Evolutionary conservation across 2,888 invertebrate species (phyloP), one percentile per base, ranked within the genome.

Genomic region (Elysia crispata): DNA sequence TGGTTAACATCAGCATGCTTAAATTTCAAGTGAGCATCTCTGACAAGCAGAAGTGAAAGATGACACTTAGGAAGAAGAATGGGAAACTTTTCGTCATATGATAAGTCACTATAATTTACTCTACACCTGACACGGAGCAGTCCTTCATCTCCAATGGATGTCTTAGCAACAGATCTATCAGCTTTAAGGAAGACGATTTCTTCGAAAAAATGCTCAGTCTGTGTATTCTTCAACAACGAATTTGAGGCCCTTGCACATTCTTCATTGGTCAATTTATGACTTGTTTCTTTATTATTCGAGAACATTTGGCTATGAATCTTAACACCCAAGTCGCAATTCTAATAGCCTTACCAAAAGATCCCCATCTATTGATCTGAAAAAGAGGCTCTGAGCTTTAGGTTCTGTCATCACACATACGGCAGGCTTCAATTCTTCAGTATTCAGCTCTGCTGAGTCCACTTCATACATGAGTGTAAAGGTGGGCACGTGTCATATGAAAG

Each of bases 51-150:
- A 28, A 28, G 25, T 1, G 67, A 23, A 66, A 66, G 18, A 23
- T 66, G 67, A 23, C 67, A 18, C 25, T 66, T 66, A 3, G 67
- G 67, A 18, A 66, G 25, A 8, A 66, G 6, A 28, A 66, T 66
- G 5, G 67, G 67, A 28, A 23, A 28, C 15, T 28, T 66, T 23
- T 25, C 25, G 8, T 66, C 67, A 23, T 25, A 66, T 5, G 31
- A 66, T 5, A 66, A 23, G 6, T 66, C 25, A 6, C 41, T n/a
- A 23, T 8, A 60, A 60, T 60, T 20, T 15, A 18, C 15, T 1
- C 31, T 1, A 28, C 3, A 1, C 25, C 67, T 28, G 18, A 23
- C 18, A 15, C 67, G 6, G 6, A 66, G 3, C 67, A 66, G 18
- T 6, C 67, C 67, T 5, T 23, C 30, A n/a, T 15, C 15, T 20